These are phyloP conservation scores for Eupristina koningsbergeri DNA, from an alignment of 1,140 invertebrate genomes.

Conservation along the genomic window DNA sequence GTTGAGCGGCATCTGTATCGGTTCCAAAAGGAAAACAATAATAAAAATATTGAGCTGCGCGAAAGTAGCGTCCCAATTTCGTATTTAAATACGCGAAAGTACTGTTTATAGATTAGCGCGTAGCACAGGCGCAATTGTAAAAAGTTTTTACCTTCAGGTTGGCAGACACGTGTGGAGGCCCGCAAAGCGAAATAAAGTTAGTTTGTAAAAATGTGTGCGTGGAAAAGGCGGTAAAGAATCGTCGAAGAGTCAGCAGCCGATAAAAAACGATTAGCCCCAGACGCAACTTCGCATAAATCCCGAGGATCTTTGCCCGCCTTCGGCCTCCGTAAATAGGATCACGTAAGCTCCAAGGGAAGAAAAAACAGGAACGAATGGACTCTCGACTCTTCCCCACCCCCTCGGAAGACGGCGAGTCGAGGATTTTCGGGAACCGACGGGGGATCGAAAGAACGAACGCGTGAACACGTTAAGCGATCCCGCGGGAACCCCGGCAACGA, in stretches of 20 bases:
- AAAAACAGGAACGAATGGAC: background rate
- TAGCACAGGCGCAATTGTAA: no score
- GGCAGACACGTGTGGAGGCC: background rate
- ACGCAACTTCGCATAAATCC: background rate
- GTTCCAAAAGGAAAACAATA: background rate
- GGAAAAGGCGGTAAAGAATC: background rate
- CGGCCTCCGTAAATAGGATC: slow-evolving; percentile 12
- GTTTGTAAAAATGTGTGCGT: background rate
- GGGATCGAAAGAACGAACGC: slow-evolving; percentile 54
- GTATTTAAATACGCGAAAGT: background rate
- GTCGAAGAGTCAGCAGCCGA: background rate
- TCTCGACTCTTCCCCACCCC: background rate
- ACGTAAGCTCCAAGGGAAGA: background rate
- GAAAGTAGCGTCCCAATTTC: no score
- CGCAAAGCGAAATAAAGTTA: background rate
- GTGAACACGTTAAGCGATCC: slow-evolving; percentile 65
- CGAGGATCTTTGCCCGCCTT: background rate
- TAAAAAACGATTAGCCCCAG: slow-evolving; percentile 25
- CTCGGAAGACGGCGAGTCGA: background rate
- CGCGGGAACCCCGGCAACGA: slow-evolving; percentile 66
- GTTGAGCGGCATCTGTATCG: background rate
- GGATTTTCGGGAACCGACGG: slow-evolving; percentile 54
- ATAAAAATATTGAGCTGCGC: no score
- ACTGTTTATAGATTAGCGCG: background rate
- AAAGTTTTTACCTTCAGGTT: no score